A percentile compares a stretch with the other conserved stretches of the same genome.
phyloP scores from a whole-genome alignment of 2,888 invertebrate species.

The Hirtodrosophila duncani region DNA sequence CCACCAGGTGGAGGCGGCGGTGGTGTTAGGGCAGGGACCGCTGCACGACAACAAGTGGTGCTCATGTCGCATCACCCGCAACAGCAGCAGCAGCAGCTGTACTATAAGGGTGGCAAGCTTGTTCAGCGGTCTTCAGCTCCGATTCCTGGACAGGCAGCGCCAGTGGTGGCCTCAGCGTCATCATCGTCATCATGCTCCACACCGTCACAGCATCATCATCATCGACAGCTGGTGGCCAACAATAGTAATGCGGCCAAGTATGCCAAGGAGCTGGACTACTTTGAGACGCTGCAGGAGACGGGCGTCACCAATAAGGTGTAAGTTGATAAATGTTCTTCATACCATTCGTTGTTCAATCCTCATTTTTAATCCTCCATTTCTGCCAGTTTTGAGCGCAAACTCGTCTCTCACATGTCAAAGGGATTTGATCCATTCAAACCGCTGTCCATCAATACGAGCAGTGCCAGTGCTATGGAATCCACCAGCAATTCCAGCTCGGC shows the following conservation, averaged over 20 bases:
- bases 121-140: conserved; percentile 50
- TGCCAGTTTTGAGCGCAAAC: conserved; percentile 74
- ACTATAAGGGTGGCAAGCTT: conserved; percentile 58
- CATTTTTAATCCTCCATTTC: neutral
- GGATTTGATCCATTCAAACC: conserved; percentile 77
- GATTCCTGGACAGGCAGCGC: conserved; percentile 11
- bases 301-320: conserved; percentile 78
- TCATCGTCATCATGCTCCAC: conserved; percentile 2
- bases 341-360: neutral
- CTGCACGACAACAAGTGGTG: conserved; percentile 19
- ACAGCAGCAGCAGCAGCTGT: conserved; percentile 54
- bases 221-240: conserved; percentile 48
- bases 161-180: conserved; percentile 9
- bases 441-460: conserved; percentile 73
- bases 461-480: conserved; percentile 48
- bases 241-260: conserved; percentile 70
- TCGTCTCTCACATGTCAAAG: conserved; percentile 76
- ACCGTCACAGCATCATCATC: conserved; percentile 19
- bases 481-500: conserved; percentile 16
- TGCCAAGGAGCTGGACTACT: conserved; percentile 74
- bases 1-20: conserved; percentile 9
- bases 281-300: conserved; percentile 76
- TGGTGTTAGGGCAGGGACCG: too few species aligned
- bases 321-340: conserved; percentile 23
- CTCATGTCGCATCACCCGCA: conserved; percentile 37